Percentiles rank a stretch among this genome's conserved stretches.
Evolutionary conservation across 2,888 invertebrate species (phyloP).

Genomic region (Dioctria rufipes): DNA sequence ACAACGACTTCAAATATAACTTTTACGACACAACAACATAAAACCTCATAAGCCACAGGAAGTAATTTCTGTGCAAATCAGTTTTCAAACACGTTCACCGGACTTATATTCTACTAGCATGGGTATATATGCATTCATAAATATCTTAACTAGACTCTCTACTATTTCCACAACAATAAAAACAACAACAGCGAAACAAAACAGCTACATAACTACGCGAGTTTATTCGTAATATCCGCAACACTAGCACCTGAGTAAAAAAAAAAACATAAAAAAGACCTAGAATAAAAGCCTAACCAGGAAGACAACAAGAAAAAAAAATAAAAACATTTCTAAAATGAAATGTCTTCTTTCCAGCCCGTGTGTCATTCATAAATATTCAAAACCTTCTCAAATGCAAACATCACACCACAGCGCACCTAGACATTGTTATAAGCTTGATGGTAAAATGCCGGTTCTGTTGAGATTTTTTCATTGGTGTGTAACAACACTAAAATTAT

Average conservation of each 20-base stretch:
- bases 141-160: background rate
- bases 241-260: background rate
- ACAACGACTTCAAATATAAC: background rate
- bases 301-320: constrained; percentile 13
- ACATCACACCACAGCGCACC: constrained; percentile 20
- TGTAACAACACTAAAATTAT: constrained; percentile 10
- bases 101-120: background rate
- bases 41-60: constrained; percentile 12
- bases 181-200: background rate
- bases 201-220: too few relatives aligned
- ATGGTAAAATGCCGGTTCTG: background rate
- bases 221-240: constrained; percentile 1
- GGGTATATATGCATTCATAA: constrained; percentile 10
- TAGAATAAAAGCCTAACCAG: background rate
- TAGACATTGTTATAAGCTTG: background rate
- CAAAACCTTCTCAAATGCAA: constrained; percentile 32
- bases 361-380: constrained; percentile 26
- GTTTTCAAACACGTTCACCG: background rate
- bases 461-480: background rate
- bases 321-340: constrained; percentile 27
- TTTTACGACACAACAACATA: background rate
- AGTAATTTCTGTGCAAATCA: constrained; percentile 44
- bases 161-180: background rate
- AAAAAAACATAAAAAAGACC: background rate
- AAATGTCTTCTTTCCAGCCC: constrained; percentile 34